Evolutionary conservation across 1,140 invertebrate genomes (phyloP), one percentile per base, ranked within the genome.

Genomic region (Monochamus saltuarius): DNA sequence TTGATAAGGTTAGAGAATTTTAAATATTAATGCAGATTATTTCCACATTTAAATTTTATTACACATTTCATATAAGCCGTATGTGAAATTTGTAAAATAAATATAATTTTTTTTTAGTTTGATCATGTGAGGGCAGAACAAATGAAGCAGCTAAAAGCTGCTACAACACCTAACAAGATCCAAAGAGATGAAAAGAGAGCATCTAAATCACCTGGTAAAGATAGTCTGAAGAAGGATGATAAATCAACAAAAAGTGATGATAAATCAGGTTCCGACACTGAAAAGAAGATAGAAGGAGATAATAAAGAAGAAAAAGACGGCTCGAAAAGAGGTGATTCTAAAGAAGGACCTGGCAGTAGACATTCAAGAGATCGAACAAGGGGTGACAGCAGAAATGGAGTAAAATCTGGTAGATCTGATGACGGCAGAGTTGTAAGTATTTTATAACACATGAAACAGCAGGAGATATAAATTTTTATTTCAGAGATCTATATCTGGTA

Each of bases 1-100:
- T 97, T 43, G 94, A 96, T 78, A 91, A 91, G 78, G 94, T 89
- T 53, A 39, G 16, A 11, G 8, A 16, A 10, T 29, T 11, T 17
- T 17, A 55, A 13, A 42, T 10, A 10, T 10, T 39, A 4, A 13
- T n/a, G 2, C 13, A 49, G n/a, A 37, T 38, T 37, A 36, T 17
- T 43, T 29, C 16, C n/a, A 22, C 0, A 9, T 19, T 13, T 55
- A n/a, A 6, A 4, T 55, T 11, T 13, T 29, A 14, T 7, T 16
- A n/a, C 14, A n/a, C 19, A n/a, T n/a, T n/a, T n/a, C n/a, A n/a
- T n/a, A n/a, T n/a, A n/a, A n/a, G n/a, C n/a, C n/a, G n/a, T n/a
- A n/a, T n/a, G n/a, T 4, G n/a, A 35, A 11, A 52, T 13, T 3
- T 29, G 22, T 6, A 6, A 3, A 3, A 29, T 2, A 29, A 29